phyloP scores from a whole-genome alignment of 2,113 vertebrate species.

The Myxocyprinus asiaticus region DNA sequence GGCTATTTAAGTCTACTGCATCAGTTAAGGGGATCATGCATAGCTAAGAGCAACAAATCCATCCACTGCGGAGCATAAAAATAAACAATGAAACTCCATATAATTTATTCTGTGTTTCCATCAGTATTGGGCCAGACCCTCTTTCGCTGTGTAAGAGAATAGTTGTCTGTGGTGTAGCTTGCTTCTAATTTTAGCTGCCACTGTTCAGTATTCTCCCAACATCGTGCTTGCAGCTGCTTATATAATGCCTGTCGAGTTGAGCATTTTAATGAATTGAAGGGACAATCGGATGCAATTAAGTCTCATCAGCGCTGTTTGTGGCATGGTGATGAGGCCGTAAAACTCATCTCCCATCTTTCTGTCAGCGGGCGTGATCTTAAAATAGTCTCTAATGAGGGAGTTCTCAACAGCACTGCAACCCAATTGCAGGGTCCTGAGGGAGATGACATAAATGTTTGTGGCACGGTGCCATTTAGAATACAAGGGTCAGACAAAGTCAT shows the following conservation, averaged over 20 bases:
- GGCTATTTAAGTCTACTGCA: too few species aligned
- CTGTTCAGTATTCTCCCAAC: constrained; percentile 54
- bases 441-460: not conserved
- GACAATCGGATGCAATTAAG: constrained; percentile 39
- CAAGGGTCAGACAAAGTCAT: not conserved
- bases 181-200: constrained; percentile 58
- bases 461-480: not conserved
- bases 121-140: not conserved
- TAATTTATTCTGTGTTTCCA: not conserved
- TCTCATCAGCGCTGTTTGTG: not conserved
- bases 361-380: constrained; percentile 56
- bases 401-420: not conserved
- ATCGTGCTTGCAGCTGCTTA: constrained; percentile 42
- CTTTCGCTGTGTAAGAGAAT: constrained; percentile 9
- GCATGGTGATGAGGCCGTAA: constrained; percentile 46
- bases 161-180: constrained; percentile 14
- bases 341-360: constrained; percentile 64
- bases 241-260: not conserved
- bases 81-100: not conserved
- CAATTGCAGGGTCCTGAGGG: not conserved
- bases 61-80: not conserved
- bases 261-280: constrained; percentile 57
- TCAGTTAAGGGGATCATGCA: too few species aligned
- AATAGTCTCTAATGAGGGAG: constrained; percentile 53
- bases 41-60: too few species aligned